Percentiles rank a stretch among this genome's conserved stretches.
Evolutionary conservation across 2,113 vertebrate species (phyloP).

Genomic region (Thermophis baileyi): DNA sequence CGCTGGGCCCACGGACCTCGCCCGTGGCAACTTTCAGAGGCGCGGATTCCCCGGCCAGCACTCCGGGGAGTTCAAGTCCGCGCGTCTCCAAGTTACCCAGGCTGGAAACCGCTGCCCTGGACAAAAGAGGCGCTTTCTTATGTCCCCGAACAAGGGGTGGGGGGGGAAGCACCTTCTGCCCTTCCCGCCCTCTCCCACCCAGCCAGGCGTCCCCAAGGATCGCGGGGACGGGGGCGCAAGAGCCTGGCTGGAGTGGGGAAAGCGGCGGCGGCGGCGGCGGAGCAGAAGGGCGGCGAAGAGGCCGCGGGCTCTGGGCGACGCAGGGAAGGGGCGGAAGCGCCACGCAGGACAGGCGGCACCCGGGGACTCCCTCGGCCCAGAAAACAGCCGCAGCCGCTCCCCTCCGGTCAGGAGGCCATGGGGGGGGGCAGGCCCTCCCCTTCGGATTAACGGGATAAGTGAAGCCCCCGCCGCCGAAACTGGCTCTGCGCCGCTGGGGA

Average conservation of each 20-base stretch:
- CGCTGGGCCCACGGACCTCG: not conserved
- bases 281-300: not conserved
- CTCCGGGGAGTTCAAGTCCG: not conserved
- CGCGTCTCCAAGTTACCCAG: not conserved
- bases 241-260: not conserved
- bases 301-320: not conserved
- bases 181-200: no score
- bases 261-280: no score
- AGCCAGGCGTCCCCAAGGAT: no score
- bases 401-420: no score
- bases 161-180: accelerated
- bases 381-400: no score
- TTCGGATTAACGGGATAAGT: no score
- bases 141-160: no score
- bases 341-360: not conserved
- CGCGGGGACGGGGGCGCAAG: not conserved
- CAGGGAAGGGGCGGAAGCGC: not conserved
- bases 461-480: no score
- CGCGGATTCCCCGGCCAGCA: no score
- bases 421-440: no score
- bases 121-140: not conserved
- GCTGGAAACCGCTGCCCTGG: not conserved
- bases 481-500: no score
- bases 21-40: not conserved
- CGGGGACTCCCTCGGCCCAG: not conserved